Evolutionary conservation across 2,113 vertebrate genomes (phyloP), one percentile per base, ranked within the genome.

Genomic region (Ceyx cyanopectus): DNA sequence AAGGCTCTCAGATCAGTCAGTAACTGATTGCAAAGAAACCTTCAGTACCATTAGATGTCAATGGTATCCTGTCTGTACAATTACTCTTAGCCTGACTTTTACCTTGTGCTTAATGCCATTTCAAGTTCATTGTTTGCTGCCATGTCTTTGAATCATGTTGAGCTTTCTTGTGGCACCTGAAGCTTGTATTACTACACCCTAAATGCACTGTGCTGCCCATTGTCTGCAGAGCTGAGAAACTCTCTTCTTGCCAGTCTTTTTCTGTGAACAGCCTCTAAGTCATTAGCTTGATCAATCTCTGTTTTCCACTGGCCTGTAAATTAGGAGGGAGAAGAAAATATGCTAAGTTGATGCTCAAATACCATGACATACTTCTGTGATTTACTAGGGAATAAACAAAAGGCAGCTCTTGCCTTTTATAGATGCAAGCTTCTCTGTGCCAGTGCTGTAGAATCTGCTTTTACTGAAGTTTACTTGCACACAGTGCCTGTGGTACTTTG

Each of bases 351-450:
- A 94, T 96, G 91, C 96, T 97, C 91, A 97, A 97, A 97, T 86
- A 90, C 96, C 92, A 94, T 74, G 73, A 94, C 95, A 97, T 91
- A 91, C 90, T 95, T 94, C 86, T 68, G 68, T 93, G 94, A 95
- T 97, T 97, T 97, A 96, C 89, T 85, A 96, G 91, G 41, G 95
- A 95, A 95, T 97, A 97, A 97, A 97, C 94, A 97, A 96, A 97
- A 90, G 94, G 88, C 86, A 96, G 92, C 96, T 94, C 94, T 96
- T 97, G 93, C 97, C 97, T 98, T 98, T 98, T 98, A 97, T 97
- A 98, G 97, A 94, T 41, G 77, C 37, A 93, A 86, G 81, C 72
- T 80, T 92, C 95, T 85, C 75, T 84, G 56, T 84, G 88, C 94
- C 93, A 93, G 87, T 93, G 78, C 86, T 61, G 8, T 90, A 90